Percentiles rank a stretch among this genome's conserved stretches.
phyloP scores from a whole-genome alignment of 2,888 invertebrate species.

The Anodontia alba region DNA sequence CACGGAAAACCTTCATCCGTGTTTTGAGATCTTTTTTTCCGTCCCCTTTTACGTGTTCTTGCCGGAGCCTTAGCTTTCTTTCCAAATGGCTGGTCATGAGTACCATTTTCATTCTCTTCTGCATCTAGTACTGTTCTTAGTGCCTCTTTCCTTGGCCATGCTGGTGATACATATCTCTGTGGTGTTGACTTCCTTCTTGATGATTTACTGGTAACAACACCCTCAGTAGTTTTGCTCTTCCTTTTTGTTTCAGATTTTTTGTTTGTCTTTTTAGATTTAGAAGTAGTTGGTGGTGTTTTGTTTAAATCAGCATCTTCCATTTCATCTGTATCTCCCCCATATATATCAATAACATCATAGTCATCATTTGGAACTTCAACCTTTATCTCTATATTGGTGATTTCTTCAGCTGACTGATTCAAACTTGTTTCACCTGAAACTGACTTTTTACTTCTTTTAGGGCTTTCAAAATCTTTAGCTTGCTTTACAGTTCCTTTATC shows the following conservation, averaged over 20 bases:
- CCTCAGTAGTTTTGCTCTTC: neutral
- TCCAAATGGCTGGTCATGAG: neutral
- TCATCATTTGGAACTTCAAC: neutral
- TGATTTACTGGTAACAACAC: neutral
- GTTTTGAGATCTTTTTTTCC: constrained; percentile 1
- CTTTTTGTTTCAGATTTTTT: neutral
- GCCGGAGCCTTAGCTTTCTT: neutral
- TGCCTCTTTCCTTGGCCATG: neutral
- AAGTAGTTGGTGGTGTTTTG: neutral
- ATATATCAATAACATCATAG: neutral
- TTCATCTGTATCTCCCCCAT: neutral
- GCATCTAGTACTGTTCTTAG: no score
- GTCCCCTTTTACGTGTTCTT: neutral
- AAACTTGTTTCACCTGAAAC: neutral
- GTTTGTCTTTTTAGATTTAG: neutral
- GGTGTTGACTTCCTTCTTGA: constrained; percentile 13
- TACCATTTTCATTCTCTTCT: neutral
- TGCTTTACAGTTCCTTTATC: neutral
- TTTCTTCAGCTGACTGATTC: no score
- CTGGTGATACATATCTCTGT: neutral
- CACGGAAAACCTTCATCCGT: constrained; percentile 35
- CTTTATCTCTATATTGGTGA: neutral
- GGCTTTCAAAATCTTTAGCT: neutral
- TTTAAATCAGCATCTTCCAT: neutral
- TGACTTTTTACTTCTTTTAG: neutral